Base-by-base conservation (phyloP, 2,113 vertebrate genomes). In the Brachyistius frenatus region DNA sequence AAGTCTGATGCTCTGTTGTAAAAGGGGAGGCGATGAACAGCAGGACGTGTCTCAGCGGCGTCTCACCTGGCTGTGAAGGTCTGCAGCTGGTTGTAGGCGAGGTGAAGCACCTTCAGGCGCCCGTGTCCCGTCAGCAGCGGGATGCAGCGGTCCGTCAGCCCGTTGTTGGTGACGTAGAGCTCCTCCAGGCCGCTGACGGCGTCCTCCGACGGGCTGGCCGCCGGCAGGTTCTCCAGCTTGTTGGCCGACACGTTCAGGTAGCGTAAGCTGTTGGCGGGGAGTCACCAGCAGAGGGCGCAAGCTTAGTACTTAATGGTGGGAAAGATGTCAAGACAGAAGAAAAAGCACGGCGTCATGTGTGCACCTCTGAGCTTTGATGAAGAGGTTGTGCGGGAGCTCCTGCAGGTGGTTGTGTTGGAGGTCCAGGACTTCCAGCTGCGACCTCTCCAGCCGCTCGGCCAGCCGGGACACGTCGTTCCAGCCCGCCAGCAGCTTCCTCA, bases 211-310 rank as follows among this genome's bases (percentile, higher is more conserved):
- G 94, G 93, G 35, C 96, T 95, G 78, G 97, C 96, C 44, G 96
- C 93, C n/a, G 98, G 98, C 69, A 99, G 95, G 78, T 65, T 96
- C 93, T 99, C 97, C 91, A 99, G 93, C 90, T 95, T 96, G 93
- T 99, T 99, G 86, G 98, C 98, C 5, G 98, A 99, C 2, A 93
- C 97, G 8, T 99, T 99, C 61, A 99, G 93, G 89, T 96, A 97
- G 39, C 96, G 94, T 90, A 99, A 91, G 88, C 98, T 99, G 90
- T 5, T 23, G 23, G 23, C 23, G 68, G 72, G 2, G 54, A 64
- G 76, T 79, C 9, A 14, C 60, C 54, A 60, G 16, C 3, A 65
- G 44, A 52, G 33, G 39, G 49, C 4, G 30, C 6, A 41, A 58
- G 62, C 9, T 70, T 61, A 80, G 33, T 3, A 47, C 8, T 44